phyloP scores from a whole-genome alignment of 2,797 vertebrate genomes.

The Cygnus olor region DNA sequence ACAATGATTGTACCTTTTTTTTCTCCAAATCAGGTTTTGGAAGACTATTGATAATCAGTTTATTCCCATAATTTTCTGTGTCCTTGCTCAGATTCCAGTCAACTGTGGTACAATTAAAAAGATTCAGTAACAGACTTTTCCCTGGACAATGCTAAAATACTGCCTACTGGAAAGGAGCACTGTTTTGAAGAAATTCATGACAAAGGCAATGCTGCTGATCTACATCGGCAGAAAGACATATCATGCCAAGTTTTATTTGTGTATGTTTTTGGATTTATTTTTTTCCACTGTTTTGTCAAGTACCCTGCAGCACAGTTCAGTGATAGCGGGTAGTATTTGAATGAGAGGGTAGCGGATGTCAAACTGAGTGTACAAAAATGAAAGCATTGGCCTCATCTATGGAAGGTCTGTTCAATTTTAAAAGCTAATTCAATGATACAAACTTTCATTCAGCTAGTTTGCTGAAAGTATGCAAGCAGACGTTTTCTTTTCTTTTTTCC shows the following conservation, averaged over 20 bases:
- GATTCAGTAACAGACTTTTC: constrained; percentile 8
- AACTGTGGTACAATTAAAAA: constrained; percentile 23
- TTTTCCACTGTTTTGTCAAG: constrained; percentile 62
- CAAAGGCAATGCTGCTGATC: constrained; percentile 39
- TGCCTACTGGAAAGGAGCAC: background rate
- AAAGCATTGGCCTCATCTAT: constrained; percentile 30
- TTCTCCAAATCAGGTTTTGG: background rate
- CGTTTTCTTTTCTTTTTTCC: background rate
- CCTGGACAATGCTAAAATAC: constrained; percentile 8
- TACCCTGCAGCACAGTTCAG: constrained; percentile 62
- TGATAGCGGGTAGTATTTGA: constrained; percentile 61
- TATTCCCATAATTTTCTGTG: background rate
- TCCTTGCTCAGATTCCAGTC: background rate
- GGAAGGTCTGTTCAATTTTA: constrained; percentile 58
- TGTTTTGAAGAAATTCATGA: constrained; percentile 9
- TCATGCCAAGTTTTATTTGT: constrained; percentile 42
- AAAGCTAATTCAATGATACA: constrained; percentile 74
- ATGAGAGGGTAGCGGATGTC: constrained; percentile 66
- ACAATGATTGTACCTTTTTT: background rate
- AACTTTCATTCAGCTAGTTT: constrained; percentile 65
- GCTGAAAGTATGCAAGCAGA: constrained; percentile 22
- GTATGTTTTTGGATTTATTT: background rate
- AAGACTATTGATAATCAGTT: background rate
- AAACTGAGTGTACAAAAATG: constrained; percentile 45
- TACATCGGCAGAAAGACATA: constrained; percentile 27